Evolutionary conservation across 2,797 vertebrate genomes (phyloP), one percentile per base, ranked within the genome.

Genomic region (Valencia hispanica): DNA sequence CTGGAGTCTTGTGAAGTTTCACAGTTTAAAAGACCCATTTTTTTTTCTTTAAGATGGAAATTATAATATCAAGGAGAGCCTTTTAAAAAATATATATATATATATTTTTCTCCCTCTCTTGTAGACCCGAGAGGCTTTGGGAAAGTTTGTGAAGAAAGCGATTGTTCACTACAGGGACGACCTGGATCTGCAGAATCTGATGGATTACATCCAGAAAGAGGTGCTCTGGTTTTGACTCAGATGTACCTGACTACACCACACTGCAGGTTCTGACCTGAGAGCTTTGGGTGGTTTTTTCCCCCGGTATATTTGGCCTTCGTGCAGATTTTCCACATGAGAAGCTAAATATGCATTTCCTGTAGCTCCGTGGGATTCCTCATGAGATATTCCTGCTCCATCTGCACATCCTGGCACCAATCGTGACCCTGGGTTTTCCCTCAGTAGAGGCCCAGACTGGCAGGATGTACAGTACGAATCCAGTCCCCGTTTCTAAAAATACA

Each of bases 161-260:
- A 95, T 96, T 2, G 93, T 95, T 71, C 94, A 96, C 87, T 96
- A 96, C 84, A 90, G 94, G 77, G 95, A 96, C 55, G 96, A 96
- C 90, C 88, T 95, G 90, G 95, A 96, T 90, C 92, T 96, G 82
- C 95, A 95, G 86, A 96, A 96, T 88, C 91, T 96, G 86, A 95
- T 96, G 94, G 95, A 96, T 86, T 94, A 95, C 89, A 95, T 95
- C 74, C 95, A 96, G 84, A 94, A 94, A 92, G 94, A 96, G 95
- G 95, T 94, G 78, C 59, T 93, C 25, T 12, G 72, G 70, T 73
- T 73, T 22, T 78, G 50, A 68, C 43, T 5, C 20, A 68, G 65
- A 65, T 57, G 36, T 11, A 57, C 82, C 48, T 72, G 9, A 22
- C 61, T 63, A 9, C 61, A 63, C 32, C 34, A 63, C 61, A 63